Evolutionary conservation across 53 echinoderm and acorn worm genomes (phyloP).

Genomic region (Henricia sp.): DNA sequence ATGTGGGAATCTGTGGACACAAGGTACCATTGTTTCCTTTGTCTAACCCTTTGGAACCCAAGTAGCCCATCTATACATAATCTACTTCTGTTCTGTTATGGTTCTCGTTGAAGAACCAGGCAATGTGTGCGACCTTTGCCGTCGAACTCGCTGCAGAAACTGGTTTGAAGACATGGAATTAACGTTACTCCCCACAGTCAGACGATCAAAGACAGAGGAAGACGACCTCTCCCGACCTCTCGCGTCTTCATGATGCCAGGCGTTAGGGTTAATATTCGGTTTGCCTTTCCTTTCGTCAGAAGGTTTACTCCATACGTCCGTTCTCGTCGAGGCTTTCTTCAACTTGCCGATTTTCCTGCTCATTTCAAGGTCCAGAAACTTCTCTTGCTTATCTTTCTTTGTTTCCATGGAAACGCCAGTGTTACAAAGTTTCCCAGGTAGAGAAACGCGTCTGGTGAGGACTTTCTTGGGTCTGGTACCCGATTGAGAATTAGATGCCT

Average conservation of each 20-base stretch:
- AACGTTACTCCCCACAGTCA: not conserved
- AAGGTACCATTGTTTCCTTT: too few species aligned
- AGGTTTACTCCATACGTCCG: not conserved
- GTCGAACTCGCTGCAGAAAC: conserved; percentile 20
- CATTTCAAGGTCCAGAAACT: conserved; percentile 7
- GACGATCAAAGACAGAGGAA: conserved; percentile 49
- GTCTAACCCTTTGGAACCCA: too few species aligned
- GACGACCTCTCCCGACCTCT: conserved; percentile 34
- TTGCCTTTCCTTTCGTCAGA: conserved; percentile 31
- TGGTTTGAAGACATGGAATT: conserved; percentile 30
- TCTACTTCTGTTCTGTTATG: too few species aligned
- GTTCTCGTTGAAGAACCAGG: conserved; percentile 6
- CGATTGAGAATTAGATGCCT: not conserved
- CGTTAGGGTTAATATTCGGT: conserved; percentile 28
- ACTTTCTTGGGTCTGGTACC: not conserved
- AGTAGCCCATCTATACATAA: too few species aligned
- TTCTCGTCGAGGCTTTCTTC: conserved; percentile 21
- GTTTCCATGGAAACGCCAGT: not conserved
- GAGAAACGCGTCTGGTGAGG: not conserved
- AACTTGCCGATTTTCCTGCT: conserved; percentile 21
- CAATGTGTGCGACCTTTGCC: not conserved
- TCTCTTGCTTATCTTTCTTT: conserved; percentile 10
- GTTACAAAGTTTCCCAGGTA: not conserved
- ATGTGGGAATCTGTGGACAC: too few species aligned
- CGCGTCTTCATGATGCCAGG: conserved; percentile 29